A percentile compares a stretch with the other conserved stretches of the same genome.
Evolutionary conservation across 2,113 vertebrate genomes (phyloP).

Genomic region (Nansenia antarctica): DNA sequence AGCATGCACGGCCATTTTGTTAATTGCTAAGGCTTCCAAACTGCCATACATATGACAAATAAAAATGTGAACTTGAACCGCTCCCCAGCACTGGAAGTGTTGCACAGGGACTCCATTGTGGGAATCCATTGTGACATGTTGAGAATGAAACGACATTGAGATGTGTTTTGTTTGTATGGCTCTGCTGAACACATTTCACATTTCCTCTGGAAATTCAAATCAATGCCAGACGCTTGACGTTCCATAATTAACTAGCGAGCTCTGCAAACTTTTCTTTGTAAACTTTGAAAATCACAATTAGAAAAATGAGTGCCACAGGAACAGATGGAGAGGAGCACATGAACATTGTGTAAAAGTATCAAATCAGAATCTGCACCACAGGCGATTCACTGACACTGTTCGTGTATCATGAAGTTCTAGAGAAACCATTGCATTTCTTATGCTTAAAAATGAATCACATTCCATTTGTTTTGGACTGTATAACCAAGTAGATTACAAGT

Average conservation of each 20-base stretch:
- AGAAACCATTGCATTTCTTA: neutral
- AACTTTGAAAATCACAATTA: slow-evolving; percentile 48
- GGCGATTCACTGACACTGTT: slow-evolving; percentile 52
- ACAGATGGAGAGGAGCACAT: slow-evolving; percentile 70
- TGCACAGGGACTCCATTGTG: slow-evolving; percentile 31
- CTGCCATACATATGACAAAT: too few relatives aligned
- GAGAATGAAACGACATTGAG: slow-evolving; percentile 60
- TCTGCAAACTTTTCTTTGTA: slow-evolving; percentile 48
- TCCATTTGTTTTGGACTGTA: neutral
- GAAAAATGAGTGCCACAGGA: slow-evolving; percentile 43
- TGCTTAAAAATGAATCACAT: too few relatives aligned
- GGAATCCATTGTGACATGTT: slow-evolving; percentile 55
- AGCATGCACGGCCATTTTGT: slow-evolving; percentile 58
- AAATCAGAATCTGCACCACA: slow-evolving; percentile 16
- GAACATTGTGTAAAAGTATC: slow-evolving; percentile 58
- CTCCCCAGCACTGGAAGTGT: slow-evolving; percentile 48
- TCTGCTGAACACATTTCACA: slow-evolving; percentile 54
- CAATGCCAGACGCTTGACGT: slow-evolving; percentile 46
- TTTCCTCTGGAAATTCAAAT: slow-evolving; percentile 46
- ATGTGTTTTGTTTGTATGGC: slow-evolving; percentile 55
- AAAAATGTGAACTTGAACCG: too few relatives aligned
- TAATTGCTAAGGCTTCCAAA: slow-evolving; percentile 65
- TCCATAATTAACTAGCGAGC: slow-evolving; percentile 66
- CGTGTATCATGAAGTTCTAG: neutral
- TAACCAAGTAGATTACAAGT: neutral